phyloP scores from a whole-genome alignment of 1,140 invertebrate genomes.

The Pomacea maculata region DNA sequence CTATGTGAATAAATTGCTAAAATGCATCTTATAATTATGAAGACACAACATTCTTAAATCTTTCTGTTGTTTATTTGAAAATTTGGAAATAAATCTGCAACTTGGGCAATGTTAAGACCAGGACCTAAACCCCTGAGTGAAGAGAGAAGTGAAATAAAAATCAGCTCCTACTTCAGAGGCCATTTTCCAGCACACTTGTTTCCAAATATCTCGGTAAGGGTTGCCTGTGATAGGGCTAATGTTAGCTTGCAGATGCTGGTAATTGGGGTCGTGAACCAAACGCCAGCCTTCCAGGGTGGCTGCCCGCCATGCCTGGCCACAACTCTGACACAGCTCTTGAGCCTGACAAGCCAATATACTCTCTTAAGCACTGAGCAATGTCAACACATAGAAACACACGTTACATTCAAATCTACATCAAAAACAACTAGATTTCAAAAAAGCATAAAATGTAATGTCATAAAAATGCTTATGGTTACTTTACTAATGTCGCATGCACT shows the following conservation, averaged over 20 bases:
- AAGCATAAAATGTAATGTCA: no score
- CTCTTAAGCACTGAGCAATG: no score
- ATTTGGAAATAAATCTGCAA: no score
- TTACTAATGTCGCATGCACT: no score
- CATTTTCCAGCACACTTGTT: conserved; percentile 81
- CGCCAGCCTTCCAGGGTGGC: conserved; percentile 90
- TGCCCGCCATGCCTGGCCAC: conserved; percentile 88
- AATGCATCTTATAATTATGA: no score
- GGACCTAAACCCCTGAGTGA: neutral
- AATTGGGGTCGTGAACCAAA: conserved; percentile 83
- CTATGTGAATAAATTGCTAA: no score
- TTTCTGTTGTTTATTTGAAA: no score
- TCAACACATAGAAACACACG: no score
- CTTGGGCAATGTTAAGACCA: neutral
- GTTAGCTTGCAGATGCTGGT: conserved; percentile 53
- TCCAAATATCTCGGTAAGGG: conserved; percentile 89
- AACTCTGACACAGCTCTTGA: conserved; percentile 79
- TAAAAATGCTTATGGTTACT: no score
- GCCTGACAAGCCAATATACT: conserved; percentile 66
- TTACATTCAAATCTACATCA: no score
- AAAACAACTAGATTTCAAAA: no score
- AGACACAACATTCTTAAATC: no score
- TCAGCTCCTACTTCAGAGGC: conserved; percentile 68
- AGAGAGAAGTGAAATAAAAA: neutral
- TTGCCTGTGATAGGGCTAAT: conserved; percentile 80